Conservation (phyloP, 2,888 invertebrate genomes). For the Cerastis leucographa region DNA sequence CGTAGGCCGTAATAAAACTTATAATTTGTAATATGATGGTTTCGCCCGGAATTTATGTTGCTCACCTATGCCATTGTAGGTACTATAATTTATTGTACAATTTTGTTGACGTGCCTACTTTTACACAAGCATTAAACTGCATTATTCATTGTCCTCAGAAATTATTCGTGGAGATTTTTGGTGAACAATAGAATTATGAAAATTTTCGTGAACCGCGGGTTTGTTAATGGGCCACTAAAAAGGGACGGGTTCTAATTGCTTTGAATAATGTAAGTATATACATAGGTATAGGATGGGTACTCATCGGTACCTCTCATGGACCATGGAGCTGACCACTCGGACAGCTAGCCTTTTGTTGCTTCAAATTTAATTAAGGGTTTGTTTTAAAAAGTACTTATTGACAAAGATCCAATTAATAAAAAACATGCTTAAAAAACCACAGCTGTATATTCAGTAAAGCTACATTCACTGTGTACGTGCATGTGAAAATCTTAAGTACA, state of each 20-base stretch:
- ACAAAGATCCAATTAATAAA: conserved; percentile 20
- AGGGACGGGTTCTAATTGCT: conserved; percentile 83
- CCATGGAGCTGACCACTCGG: conserved; percentile 66
- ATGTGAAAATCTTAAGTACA: conserved; percentile 18
- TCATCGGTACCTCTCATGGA: conserved; percentile 72
- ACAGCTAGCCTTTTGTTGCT: conserved; percentile 59
- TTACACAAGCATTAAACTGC: conserved; percentile 44
- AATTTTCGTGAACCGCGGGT: conserved; percentile 74
- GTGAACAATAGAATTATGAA: conserved; percentile 78
- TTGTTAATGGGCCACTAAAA: conserved; percentile 77
- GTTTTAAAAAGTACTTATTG: conserved; percentile 45
- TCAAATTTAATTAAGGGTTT: conserved; percentile 57
- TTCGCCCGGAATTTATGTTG: conserved; percentile 23
- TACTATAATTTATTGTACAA: conserved; percentile 9
- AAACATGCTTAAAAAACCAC: background rate
- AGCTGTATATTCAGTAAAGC: background rate
- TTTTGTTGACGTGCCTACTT: conserved; percentile 39
- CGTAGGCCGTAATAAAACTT: conserved; percentile 40
- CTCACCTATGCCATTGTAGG: conserved; percentile 18
- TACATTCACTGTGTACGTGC: conserved; percentile 1
- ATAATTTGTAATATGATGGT: conserved; percentile 26
- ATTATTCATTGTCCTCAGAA: conserved; percentile 48
- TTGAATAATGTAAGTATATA: conserved; percentile 79
- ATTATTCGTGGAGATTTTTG: conserved; percentile 62
- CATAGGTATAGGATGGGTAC: conserved; percentile 66